Base-by-base conservation (phyloP, 1,140 invertebrate species). In the Kradibia gibbosae region DNA sequence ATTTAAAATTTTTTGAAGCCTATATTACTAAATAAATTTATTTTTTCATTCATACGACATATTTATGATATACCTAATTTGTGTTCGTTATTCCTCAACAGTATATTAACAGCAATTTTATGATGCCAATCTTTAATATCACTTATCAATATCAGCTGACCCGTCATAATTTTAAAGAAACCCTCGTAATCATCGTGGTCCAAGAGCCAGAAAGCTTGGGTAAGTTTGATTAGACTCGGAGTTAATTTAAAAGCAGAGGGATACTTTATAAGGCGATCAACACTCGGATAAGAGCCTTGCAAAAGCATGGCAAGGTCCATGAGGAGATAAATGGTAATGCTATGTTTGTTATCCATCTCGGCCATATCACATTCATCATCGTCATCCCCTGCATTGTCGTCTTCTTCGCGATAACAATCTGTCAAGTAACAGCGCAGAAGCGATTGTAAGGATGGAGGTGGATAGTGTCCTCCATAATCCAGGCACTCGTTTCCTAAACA, bases 171-270 rank as follows among this genome's bases (percentile, higher is more conserved):
- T 34, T 91, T 89, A 20, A 91, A 74, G 28, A 91, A 91, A 25
- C 89, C 90, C 80, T 92, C 89, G 85, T 93, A 95, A 86, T 97
- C 94, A 82, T 94, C 94, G 83, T 97, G 95, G 90, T 98, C 97
- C 17, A 98, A 90, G 72, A 95, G 92, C 96, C 96, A 98, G 87
- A 97, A 95, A 0, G 95, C 96, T 86, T 96, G 95, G 1, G 95
- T 94, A 0, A 96, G 92, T 87, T 96, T 96, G 3, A 95, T 94
- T 1, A 95, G 86, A 31, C 93, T 95, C 50, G 93, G 93, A 78
- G 93, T 94, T 17, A 96, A 87, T 71, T 94, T 93, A 84, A 97
- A 97, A 57, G 95, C 93, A 0, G 94, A 93, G 7, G 95, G 95
- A 89, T 96, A 97, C 83, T 94, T 94, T 78, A 95, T 94, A 10